phyloP scores from a whole-genome alignment of 2,113 vertebrate genomes.

The Poeciliopsis turrubarensis region DNA sequence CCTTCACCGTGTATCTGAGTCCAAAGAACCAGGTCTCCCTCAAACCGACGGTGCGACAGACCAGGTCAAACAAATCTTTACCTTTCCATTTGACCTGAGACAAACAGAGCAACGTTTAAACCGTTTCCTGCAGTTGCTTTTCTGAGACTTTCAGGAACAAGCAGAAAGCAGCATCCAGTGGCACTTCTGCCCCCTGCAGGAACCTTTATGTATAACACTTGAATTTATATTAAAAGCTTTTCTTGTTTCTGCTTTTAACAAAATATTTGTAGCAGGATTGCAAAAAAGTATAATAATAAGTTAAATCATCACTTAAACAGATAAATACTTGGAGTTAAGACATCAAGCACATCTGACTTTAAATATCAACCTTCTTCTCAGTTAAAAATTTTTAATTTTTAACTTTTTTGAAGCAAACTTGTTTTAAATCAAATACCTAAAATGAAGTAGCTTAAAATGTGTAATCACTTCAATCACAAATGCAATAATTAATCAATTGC shows the following conservation, averaged over 20 bases:
- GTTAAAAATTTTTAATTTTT: no score
- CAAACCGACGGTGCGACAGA: slow-evolving; percentile 88
- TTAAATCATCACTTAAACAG: not conserved
- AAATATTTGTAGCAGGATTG: not conserved
- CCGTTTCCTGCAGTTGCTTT: no score
- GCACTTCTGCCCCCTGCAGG: not conserved
- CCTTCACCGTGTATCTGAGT: slow-evolving; percentile 88
- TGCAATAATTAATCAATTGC: no score
- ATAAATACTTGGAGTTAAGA: not conserved
- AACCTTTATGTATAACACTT: not conserved
- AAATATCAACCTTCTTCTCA: no score
- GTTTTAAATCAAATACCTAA: no score
- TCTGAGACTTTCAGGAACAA: not conserved
- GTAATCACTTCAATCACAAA: no score
- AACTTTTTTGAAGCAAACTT: no score
- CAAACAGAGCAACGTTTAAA: not conserved
- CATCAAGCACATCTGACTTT: no score
- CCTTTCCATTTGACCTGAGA: slow-evolving; percentile 93
- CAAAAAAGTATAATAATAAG: not conserved
- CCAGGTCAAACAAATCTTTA: slow-evolving; percentile 91
- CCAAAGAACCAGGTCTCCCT: slow-evolving; percentile 96
- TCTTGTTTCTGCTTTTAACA: not conserved
- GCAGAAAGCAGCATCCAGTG: not conserved
- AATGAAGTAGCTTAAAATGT: no score
- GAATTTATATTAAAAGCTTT: not conserved